phyloP scores from a whole-genome alignment of 1,140 invertebrate species.

The Sycophila sp. region DNA sequence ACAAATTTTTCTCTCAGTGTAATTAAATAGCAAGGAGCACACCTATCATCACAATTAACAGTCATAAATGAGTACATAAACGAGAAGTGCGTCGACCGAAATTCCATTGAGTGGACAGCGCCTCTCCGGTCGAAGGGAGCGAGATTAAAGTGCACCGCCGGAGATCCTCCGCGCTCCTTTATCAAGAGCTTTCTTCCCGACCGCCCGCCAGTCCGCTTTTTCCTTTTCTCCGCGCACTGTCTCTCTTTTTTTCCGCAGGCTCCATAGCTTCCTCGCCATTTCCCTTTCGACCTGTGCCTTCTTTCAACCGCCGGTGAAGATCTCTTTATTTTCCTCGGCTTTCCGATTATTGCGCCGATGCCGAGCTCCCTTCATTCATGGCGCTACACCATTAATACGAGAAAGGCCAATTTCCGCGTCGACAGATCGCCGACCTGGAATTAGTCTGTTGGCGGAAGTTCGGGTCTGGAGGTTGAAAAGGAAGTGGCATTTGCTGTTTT shows the following conservation, averaged over 20 bases:
- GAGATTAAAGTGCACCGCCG: conserved; percentile 55
- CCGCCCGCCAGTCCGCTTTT: not conserved
- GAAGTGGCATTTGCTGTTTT: too few relatives aligned
- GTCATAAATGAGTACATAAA: conserved; percentile 60
- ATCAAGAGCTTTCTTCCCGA: conserved; percentile 42
- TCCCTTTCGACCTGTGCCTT: conserved; percentile 1
- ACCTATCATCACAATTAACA: too few relatives aligned
- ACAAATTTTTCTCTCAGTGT: too few relatives aligned
- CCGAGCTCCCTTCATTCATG: too few relatives aligned
- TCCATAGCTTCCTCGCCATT: not conserved
- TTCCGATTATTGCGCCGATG: too few relatives aligned
- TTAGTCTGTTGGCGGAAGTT: too few relatives aligned
- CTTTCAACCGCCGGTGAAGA: too few relatives aligned
- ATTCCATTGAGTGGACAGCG: conserved; percentile 41
- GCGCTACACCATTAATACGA: too few relatives aligned
- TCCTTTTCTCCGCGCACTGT: not conserved
- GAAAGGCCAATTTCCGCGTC: too few relatives aligned
- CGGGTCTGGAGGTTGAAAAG: too few relatives aligned
- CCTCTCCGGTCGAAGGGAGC: conserved; percentile 43
- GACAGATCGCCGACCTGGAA: too few relatives aligned
- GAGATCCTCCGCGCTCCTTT: conserved; percentile 45
- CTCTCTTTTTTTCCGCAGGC: not conserved
- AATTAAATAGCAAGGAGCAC: conserved; percentile 40
- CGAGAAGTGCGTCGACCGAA: not conserved
- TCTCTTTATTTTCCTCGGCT: conserved; percentile 22